Evolutionary conservation across 2,797 vertebrate species (phyloP).

Genomic region (Gorsachius magnificus): DNA sequence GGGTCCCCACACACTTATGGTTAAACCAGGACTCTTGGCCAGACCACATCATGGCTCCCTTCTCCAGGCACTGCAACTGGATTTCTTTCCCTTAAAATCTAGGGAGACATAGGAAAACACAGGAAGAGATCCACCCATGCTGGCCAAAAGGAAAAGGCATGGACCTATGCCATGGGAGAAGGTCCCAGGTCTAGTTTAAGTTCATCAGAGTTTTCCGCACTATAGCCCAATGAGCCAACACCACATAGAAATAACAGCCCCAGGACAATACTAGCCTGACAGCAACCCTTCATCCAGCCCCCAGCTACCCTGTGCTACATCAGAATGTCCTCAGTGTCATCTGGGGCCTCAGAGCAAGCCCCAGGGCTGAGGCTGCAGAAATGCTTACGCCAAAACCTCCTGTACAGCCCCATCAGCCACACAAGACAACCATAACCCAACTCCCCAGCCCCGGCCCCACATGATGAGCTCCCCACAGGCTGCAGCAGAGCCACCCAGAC

Average conservation of each 20-base stretch:
- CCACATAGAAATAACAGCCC: not conserved
- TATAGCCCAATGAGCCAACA: not conserved
- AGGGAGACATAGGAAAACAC: not conserved
- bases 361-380: not conserved
- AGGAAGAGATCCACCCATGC: not conserved
- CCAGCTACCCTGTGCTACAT: not conserved
- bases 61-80: not conserved
- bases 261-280: not conserved
- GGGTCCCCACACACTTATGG: not conserved
- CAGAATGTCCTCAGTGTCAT: not conserved
- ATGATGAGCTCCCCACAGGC: not conserved
- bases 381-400: not conserved
- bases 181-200: not conserved
- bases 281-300: not conserved
- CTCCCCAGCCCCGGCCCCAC: not conserved
- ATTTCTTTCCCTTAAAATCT: not conserved
- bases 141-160: not conserved
- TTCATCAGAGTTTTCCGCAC: not conserved
- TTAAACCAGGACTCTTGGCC: not conserved
- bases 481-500: not conserved
- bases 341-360: not conserved
- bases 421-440: not conserved
- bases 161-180: accelerated
- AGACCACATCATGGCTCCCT: not conserved
- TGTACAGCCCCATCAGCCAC: not conserved